These are phyloP conservation scores for Allacma fusca DNA, from an alignment of 2,888 invertebrate species.

Conservation along the genomic window DNA sequence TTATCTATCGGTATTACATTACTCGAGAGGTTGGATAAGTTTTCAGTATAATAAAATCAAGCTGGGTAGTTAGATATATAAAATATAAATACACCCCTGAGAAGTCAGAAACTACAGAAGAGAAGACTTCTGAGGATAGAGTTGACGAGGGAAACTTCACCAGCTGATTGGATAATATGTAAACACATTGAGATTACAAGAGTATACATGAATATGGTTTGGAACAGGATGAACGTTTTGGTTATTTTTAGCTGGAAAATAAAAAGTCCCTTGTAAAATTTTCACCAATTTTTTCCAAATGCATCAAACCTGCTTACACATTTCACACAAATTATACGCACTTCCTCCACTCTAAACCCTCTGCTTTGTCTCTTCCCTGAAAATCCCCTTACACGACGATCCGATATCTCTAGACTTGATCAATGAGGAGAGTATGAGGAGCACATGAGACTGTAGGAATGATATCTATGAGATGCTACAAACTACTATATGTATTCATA, in stretches of 20 bases:
- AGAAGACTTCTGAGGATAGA: too few relatives aligned
- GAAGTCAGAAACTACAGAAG: too few relatives aligned
- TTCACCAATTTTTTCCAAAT: conserved; percentile 28
- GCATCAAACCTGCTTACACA: not conserved
- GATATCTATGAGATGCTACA: too few relatives aligned
- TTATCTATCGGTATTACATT: conserved; percentile 33
- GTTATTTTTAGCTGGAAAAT: conserved; percentile 31
- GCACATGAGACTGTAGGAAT: too few relatives aligned
- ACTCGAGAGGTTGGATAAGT: conserved; percentile 14
- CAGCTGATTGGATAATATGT: conserved; percentile 32
- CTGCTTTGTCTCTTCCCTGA: not conserved
- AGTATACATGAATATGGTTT: not conserved
- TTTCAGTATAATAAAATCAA: not conserved
- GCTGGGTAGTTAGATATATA: not conserved
- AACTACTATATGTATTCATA: too few relatives aligned
- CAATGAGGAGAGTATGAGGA: too few relatives aligned
- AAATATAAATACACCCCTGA: too few relatives aligned
- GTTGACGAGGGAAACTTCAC: conserved; percentile 23
- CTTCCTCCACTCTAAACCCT: not conserved
- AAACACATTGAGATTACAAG: conserved; percentile 23
- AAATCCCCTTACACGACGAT: too few relatives aligned
- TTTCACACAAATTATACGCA: not conserved
- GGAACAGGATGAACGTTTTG: not conserved
- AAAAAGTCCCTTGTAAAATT: conserved; percentile 22
- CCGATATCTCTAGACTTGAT: too few relatives aligned